Evolutionary conservation across 2,797 vertebrate species (phyloP), one percentile per base, ranked within the genome.

Genomic region (Gastrophryne carolinensis): DNA sequence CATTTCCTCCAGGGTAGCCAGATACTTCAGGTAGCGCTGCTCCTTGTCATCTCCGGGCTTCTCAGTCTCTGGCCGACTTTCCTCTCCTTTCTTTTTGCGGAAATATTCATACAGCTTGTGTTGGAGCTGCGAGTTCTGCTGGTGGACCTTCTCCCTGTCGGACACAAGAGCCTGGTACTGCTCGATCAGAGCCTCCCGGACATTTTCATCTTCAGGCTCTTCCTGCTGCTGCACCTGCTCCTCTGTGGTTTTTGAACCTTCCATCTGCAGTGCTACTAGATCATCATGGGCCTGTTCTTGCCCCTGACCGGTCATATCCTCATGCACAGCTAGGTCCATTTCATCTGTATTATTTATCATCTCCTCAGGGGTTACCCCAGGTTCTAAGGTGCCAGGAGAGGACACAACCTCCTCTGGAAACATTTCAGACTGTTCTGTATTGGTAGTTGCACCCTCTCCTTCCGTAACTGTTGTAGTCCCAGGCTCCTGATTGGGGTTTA

Each of bases 111-210:
- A 80, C 56, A 94, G 85, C 82, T 79, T 85, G 41, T 57, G 39
- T 82, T 95, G 93, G 69, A 95, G 84, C 77, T 79, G 85, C 5
- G 13, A 0, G 76, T 81, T 90, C 54, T 30, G 80, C 21, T 81
- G 84, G n/a, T 35, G 80, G 73, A 85, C 84, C 17, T 72, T 64
- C 4, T 83, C 72, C 1, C 82, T 82, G 74, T 94, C 86, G 15
- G n/a, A 24, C 34, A 77, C 3, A 61, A 92, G 88, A 39, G 82
- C 12, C 23, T 68, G 76, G 12, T 87, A 81, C 65, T 89, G 60
- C 3, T 73, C 76, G 23, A 77, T 26, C 9, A 87, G 72, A 10
- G 87, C 88, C 4, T 80, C 57, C n/a, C 81, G 70, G 70, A 41
- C 84, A 65, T 81, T 76, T 29, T 44, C 72, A 44, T 86, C 79